Evolutionary conservation across 2,113 vertebrate species (phyloP).

Genomic region (Ciconia maguari): DNA sequence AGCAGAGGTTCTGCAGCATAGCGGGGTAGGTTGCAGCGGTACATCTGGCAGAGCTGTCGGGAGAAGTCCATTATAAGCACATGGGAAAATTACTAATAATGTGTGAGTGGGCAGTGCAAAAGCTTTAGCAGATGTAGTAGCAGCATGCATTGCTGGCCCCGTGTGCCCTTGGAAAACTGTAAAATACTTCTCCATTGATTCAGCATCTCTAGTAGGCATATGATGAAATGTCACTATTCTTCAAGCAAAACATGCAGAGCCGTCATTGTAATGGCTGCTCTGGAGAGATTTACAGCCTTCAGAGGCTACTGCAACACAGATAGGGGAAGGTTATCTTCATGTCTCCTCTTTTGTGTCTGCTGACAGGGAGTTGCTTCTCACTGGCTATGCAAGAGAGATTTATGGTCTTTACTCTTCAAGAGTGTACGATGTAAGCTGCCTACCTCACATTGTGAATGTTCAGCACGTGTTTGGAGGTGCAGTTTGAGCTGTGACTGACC

Average conservation of each 20-base stretch:
- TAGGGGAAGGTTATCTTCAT: not conserved
- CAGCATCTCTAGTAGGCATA: not conserved
- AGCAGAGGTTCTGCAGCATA: not conserved
- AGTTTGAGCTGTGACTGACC: not conserved
- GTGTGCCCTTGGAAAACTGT: not conserved
- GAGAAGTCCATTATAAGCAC: not conserved
- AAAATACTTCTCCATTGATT: slow-evolving; percentile 16
- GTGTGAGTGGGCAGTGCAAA: not conserved
- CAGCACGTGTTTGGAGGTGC: not conserved
- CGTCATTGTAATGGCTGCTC: not conserved
- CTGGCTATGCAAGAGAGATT: not conserved
- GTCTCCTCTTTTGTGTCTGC: not conserved
- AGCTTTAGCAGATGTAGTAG: slow-evolving; percentile 24
- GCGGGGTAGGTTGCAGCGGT: not conserved
- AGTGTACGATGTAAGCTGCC: not conserved
- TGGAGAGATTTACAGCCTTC: not conserved
- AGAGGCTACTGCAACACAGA: not conserved
- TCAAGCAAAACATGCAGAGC: not conserved
- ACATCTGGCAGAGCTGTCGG: not conserved
- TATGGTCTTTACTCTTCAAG: not conserved
- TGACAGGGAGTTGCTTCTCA: not conserved
- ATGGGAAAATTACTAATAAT: not conserved
- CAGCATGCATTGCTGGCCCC: not conserved
- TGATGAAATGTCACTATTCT: slow-evolving; percentile 30
- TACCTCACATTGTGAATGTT: not conserved